Conservation (phyloP, 2,113 vertebrate species). For the Albula goreensis region DNA sequence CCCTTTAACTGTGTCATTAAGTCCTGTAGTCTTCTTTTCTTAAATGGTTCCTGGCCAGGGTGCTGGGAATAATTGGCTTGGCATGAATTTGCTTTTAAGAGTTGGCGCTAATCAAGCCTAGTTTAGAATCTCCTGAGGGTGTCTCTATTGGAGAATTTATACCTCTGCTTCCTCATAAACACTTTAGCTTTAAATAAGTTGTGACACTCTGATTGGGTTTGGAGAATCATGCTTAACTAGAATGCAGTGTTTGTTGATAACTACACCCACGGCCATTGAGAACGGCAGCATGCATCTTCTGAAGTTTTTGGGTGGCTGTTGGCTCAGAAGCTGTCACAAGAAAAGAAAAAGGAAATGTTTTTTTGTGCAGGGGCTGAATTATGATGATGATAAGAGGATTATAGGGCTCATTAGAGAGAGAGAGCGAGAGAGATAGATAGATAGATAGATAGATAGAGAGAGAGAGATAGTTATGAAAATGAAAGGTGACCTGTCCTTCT, state of each 20-base stretch:
- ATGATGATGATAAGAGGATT: not conserved
- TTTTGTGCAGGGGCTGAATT: not conserved
- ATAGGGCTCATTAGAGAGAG: not conserved
- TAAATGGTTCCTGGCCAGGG: slow-evolving; percentile 54
- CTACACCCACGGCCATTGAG: slow-evolving; percentile 19
- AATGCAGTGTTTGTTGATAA: slow-evolving; percentile 34
- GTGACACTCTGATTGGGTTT: slow-evolving; percentile 60
- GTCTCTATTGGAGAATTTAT: slow-evolving; percentile 65
- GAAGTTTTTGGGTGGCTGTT: not conserved
- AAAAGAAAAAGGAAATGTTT: not conserved
- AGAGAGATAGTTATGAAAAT: not conserved
- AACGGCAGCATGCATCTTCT: not conserved
- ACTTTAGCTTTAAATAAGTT: slow-evolving; percentile 70
- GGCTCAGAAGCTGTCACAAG: not conserved
- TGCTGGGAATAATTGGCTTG: slow-evolving; percentile 62
- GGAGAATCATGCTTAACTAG: slow-evolving; percentile 37
- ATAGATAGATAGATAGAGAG: too few relatives aligned
- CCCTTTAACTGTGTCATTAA: slow-evolving; percentile 56
- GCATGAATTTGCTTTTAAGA: slow-evolving; percentile 58
- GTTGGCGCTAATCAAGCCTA: slow-evolving; percentile 60
- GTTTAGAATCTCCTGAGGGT: slow-evolving; percentile 58
- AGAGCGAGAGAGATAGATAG: not conserved
- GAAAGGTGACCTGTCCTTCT: not conserved
- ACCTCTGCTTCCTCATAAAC: slow-evolving; percentile 60
- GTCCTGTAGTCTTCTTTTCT: slow-evolving; percentile 46